Evolutionary conservation across 1,140 invertebrate species (phyloP).

Genomic region (Drosophila arizonae): DNA sequence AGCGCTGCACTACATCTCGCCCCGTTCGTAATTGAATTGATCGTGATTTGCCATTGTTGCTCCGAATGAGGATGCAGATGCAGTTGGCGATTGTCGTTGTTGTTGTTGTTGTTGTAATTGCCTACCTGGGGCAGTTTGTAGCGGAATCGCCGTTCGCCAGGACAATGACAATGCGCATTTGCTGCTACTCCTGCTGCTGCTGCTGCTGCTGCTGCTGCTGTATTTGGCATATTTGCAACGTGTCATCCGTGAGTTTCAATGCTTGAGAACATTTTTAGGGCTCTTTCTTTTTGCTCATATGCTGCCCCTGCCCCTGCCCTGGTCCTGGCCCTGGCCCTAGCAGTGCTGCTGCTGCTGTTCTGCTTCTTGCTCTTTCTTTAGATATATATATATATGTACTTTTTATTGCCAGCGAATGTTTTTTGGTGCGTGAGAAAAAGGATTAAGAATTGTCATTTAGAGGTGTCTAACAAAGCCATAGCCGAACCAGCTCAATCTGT

Average conservation of each 20-base stretch:
- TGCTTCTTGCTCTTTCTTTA: slow-evolving; percentile 4
- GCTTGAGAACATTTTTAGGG: slow-evolving; percentile 62
- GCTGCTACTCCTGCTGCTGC: slow-evolving; percentile 19
- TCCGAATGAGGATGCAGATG: slow-evolving; percentile 58
- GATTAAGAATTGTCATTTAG: slow-evolving; percentile 68
- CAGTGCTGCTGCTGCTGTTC: background rate
- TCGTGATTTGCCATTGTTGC: slow-evolving; percentile 75
- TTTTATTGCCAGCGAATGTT: slow-evolving; percentile 69
- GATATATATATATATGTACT: slow-evolving; percentile 18
- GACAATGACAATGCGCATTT: slow-evolving; percentile 75
- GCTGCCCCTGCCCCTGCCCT: background rate
- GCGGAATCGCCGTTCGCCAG: slow-evolving; percentile 64
- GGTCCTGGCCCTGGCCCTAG: background rate
- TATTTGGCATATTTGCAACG: slow-evolving; percentile 65
- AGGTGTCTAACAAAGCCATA: slow-evolving; percentile 20
- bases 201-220: slow-evolving; percentile 24
- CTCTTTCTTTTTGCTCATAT: slow-evolving; percentile 15
- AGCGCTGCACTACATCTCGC: slow-evolving; percentile 48
- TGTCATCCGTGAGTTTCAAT: slow-evolving; percentile 56
- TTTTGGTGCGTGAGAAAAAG: slow-evolving; percentile 81
- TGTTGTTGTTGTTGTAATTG: slow-evolving; percentile 19
- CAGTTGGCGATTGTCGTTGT: slow-evolving; percentile 39
- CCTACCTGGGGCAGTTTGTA: slow-evolving; percentile 61
- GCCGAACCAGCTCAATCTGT: slow-evolving; percentile 23
- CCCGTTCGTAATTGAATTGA: slow-evolving; percentile 76